Evolutionary conservation across 2,113 vertebrate species (phyloP), one percentile per base, ranked within the genome.

Genomic region (Mobula hypostoma): DNA sequence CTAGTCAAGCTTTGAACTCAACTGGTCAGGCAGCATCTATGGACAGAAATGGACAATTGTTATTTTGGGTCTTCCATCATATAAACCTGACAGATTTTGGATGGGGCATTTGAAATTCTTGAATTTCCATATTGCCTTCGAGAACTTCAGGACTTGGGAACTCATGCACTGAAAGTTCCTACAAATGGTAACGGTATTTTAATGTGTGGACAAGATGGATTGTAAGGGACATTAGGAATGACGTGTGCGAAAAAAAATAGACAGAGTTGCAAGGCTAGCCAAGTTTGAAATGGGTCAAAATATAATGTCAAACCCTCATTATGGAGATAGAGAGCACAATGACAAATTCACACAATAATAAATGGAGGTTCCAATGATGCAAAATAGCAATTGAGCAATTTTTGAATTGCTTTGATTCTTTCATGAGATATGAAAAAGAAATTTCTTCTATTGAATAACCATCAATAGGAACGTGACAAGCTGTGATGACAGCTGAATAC

Each of bases 331-430:
- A 24, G 11, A 19, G 36, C 2, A 17, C 32, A 40, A 36, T 82
- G 21, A 48, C 78, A 40, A 82, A 58, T 83, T 58, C 24, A 56
- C 24, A 83, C 79, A 83, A 56, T 2, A 56, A 7, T 58, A 21
- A 58, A 83, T 58, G 48, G 40, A 83, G 24, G 40, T 27, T 58
- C 80, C 40, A 58, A 83, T 58, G 7, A 11, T 83, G 80, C 80
- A 56, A 58, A 83, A 83, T 56, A 85, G 5, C 82, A 85, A 85
- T 56, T 58, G 19, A 61, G 83, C 83, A 87, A 61, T 63, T 29
- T 19, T 58, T 87, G 24, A 87, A 87, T 61, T 87, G 83, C 27
- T 87, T 87, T 12, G 56, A 87, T 87, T 87, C 27, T 87, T 87
- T 87, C 83, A 61, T 61, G 12, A 61, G 83, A 87, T 87, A 87